Base-by-base conservation (phyloP, 1,140 invertebrate genomes). In the Caenorhabditis latens region DNA sequence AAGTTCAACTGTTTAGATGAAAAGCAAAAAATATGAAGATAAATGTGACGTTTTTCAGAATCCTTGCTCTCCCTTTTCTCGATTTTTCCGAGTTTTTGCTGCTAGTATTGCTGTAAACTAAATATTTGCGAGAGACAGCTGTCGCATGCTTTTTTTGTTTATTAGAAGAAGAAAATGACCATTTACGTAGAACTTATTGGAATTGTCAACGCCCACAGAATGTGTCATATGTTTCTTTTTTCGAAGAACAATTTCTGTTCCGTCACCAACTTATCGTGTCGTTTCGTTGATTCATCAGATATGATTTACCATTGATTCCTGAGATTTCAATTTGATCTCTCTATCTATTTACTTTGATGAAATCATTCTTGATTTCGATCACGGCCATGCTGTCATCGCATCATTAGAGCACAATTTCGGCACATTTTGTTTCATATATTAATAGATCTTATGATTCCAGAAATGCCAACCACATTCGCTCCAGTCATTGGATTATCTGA, bases 341-440 rank as follows among this genome's bases (percentile, higher is more conserved):
- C 32, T 32, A 32, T 75, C 8, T 75, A 16, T 75, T 75, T 75
- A 75, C 67, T 48, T 75, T 75, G 67, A 75, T 48, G 43, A 75
- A 75, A 75, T 75, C 67, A 75, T 75, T 32, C 19, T n/a, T 19
- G 67, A 75, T 75, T n/a, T 46, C 46, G 67, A 75, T 75, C 67
- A 75, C 67, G 67, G 46, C 19, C n/a, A 42, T 67, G 63, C 4
- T 67, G 67, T 46, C 42, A 46, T 75, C 67, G 9, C 11, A 46
- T 16, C 50, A 16, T 14, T 14, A 11, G 11, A 14, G 11, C 16
- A 6, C 50, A 53, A 53, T 53, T 53, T 53, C 32, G 32, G 63
- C 63, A 9, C 63, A 40, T 24, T 40, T 65, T n/a, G n/a, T 65
- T 40, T n/a, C 32, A 65, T 16, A 0, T 65, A 40, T 65, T 65